Base-by-base conservation (phyloP, 1,140 invertebrate species). In the Medauroidea extradentata region DNA sequence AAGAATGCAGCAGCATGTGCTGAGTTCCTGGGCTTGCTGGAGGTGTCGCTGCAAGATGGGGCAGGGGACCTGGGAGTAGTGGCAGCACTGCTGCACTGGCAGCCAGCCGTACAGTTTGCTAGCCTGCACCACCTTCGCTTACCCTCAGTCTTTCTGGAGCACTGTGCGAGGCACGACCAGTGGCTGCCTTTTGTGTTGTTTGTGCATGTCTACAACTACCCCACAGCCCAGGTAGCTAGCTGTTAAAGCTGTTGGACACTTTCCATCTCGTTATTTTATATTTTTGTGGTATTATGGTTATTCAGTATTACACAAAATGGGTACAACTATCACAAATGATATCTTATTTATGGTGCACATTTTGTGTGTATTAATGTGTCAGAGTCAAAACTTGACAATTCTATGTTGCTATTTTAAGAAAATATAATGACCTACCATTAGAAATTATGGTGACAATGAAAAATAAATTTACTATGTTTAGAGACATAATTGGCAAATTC, bases 141-240 rank as follows among this genome's bases (percentile, higher is more conserved):
- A 21, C 85, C 85, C 2, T 76, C 79, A 60, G 65, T 65, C 48
- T 78, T 83, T 52, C 66, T 85, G 14, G 78, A 72, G 63, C 73
- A 78, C 63, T 81, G 83, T 55, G 77, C 82, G 7, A 69, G 67
- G 39, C 67, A 76, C 2, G 79, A 85, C 68, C 72, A 78, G 19
- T 86, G 84, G 84, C 80, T 86, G 54, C 79, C 81, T 49, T 86
- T 86, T 68, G 66, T 85, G 29, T 67, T 85, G 25, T 83, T 83
- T 51, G 78, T 78, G 9, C 79, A 86, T 58, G 78, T 85, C 9
- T 84, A 84, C 65, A 71, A 80, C 53, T 86, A 86, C 71, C 81
- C 85, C 2, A 53, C 77, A 14, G 65, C 76, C 11, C 80, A 84
- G 69, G 80, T 86, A n/a, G 3, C 23, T 46, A 18, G 21, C 21